A percentile compares a stretch with the other conserved stretches of the same genome.
phyloP scores from a whole-genome alignment of 2,113 vertebrate genomes.

The Penelope pileata region DNA sequence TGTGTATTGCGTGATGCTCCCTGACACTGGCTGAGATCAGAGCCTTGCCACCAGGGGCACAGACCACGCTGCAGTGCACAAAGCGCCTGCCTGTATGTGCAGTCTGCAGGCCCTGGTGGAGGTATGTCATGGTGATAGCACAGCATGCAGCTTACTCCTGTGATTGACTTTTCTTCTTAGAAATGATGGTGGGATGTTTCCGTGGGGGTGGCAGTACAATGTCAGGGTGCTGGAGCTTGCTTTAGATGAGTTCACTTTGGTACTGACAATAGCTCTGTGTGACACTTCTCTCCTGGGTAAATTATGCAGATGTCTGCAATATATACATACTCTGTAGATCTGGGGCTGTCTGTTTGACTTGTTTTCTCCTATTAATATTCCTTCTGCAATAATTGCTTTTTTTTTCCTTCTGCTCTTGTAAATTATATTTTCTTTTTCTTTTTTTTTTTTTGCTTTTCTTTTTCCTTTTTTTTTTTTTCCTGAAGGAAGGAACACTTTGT shows the following conservation, averaged over 20 bases:
- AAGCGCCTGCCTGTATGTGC: background rate
- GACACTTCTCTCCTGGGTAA: background rate
- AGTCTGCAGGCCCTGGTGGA: background rate
- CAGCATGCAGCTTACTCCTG: background rate
- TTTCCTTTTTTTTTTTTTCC: background rate
- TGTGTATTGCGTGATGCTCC: background rate
- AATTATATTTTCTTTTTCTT: background rate
- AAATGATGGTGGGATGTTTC: background rate
- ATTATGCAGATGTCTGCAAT: constrained; percentile 19
- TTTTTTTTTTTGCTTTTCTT: background rate
- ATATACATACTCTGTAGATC: background rate
- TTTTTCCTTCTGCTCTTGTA: background rate
- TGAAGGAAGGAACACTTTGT: background rate
- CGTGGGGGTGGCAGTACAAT: background rate
- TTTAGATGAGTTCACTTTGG: background rate
- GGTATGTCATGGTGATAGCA: fast-evolving
- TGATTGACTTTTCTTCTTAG: background rate
- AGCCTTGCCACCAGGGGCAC: background rate
- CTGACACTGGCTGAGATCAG: background rate
- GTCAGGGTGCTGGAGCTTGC: background rate
- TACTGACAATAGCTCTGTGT: background rate
- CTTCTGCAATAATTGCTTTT: background rate
- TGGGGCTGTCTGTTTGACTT: background rate
- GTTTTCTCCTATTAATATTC: constrained; percentile 11
- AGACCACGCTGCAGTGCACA: fast-evolving